Evolutionary conservation across 2,888 invertebrate species (phyloP), one percentile per base, ranked within the genome.

Genomic region (Anthophora plumipes): DNA sequence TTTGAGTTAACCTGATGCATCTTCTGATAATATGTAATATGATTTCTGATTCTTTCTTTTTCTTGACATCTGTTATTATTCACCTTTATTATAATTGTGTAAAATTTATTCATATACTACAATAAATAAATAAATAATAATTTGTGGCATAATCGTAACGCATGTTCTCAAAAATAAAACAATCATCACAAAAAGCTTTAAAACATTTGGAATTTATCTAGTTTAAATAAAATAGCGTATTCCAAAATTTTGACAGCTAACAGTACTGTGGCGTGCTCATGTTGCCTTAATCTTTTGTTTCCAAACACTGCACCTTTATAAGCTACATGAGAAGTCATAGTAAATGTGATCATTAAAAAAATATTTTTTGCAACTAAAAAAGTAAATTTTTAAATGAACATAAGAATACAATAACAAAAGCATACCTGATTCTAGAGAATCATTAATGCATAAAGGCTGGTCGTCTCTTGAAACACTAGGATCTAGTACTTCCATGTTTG

Each of bases 381-480:
- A n/a, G 9, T 11, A 37, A 20, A n/a, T n/a, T n/a, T 0, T 43
- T 6, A 12, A 12, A 31, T 39, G 7, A 60, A 60, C 43, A 6
- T 17, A 68, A 8, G 1, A 64, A 46, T 0, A 7, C 9, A 64
- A 11, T 8, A 37, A 41, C 9, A 22, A 25, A n/a, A 12, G 59
- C 74, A 68, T 46, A 93, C 93, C 91, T 91, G 89, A 91, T 50
- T 92, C 91, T 48, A 91, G 46, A 14, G 89, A 90, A 82, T 93
- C 92, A 78, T 93, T 92, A 77, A 92, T 72, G 72, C 90, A 92
- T 8, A 93, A 86, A 63, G 92, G 92, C 68, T 90, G 91, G 82
- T 93, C 92, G 77, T 93, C 93, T 69, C 91, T 90, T 5, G 91
- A 89, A 41, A 92, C 84, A 63, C 90, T 92, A 12, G 93, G 91